These are phyloP conservation scores for Nasalis larvatus DNA, from an alignment of 2,113 vertebrate species.

Conservation along the genomic window DNA sequence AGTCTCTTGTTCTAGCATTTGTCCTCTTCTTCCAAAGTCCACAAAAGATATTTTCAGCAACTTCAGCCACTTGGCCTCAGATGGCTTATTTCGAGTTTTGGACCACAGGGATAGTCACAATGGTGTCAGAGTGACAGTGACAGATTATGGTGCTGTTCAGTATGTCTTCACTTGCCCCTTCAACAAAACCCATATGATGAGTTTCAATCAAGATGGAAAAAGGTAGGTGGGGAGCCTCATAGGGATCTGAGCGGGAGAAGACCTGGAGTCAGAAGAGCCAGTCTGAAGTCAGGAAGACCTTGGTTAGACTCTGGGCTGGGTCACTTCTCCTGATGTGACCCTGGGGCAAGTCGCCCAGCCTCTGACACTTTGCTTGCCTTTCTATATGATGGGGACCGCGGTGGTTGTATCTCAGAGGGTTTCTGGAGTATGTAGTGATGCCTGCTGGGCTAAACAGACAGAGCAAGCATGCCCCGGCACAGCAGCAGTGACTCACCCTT, in stretches of 20 bases:
- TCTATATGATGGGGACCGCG: rapidly evolving
- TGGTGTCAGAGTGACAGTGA: neutral
- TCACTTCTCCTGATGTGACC: neutral
- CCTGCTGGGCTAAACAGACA: rapidly evolving
- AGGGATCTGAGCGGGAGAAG: neutral
- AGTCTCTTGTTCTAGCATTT: neutral
- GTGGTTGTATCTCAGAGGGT: neutral
- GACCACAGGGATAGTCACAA: neutral
- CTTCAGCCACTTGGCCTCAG: neutral
- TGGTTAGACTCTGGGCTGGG: neutral
- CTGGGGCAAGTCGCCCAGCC: neutral
- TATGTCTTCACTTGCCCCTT: neutral
- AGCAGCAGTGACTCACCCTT: neutral
- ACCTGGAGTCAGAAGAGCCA: neutral
- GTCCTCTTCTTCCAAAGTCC: neutral
- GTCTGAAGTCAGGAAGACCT: neutral
- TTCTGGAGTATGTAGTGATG: neutral
- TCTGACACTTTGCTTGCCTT: too few relatives aligned
- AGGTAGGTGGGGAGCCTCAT: neutral
- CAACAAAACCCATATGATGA: neutral
- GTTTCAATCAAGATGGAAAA: neutral
- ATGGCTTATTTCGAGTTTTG: neutral
- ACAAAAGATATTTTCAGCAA: neutral
- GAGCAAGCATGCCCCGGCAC: neutral
- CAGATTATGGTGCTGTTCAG: neutral